phyloP scores from a whole-genome alignment of 2,888 invertebrate genomes.

The Oeneis ivallda region DNA sequence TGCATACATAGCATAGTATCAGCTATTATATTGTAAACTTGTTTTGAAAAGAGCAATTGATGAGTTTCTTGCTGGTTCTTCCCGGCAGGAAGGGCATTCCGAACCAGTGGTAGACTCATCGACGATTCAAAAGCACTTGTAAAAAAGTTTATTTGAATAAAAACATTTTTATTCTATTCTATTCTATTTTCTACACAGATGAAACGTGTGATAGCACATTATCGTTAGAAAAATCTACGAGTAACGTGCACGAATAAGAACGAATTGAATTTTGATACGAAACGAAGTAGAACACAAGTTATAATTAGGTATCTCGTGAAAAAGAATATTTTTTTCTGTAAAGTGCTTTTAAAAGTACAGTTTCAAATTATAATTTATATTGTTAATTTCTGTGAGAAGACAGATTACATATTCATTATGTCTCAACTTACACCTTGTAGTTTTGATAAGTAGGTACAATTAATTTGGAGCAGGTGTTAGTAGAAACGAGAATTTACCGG shows the following conservation, averaged over 20 bases:
- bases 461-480: constrained; percentile 12
- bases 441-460: constrained; percentile 4
- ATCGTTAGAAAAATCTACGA: constrained; percentile 28
- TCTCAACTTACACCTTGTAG: constrained; percentile 13
- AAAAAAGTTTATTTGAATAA: too few species aligned
- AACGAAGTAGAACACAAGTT: constrained; percentile 17
- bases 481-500: not conserved
- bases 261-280: constrained; percentile 27
- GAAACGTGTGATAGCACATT: constrained; percentile 29
- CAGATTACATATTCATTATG: constrained; percentile 20
- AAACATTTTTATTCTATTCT: too few species aligned
- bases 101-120: too few species aligned
- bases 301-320: not conserved
- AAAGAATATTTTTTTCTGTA: not conserved
- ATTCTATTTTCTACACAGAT: constrained; percentile 30
- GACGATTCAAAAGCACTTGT: too few species aligned
- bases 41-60: too few species aligned
- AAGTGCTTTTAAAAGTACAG: not conserved
- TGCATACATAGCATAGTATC: too few species aligned
- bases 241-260: constrained; percentile 24
- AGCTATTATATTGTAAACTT: too few species aligned
- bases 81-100: too few species aligned
- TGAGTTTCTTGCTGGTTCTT: too few species aligned
- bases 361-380: constrained; percentile 9
- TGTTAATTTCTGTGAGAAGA: constrained; percentile 16